These are phyloP conservation scores for Eledona agricola DNA, from an alignment of 2,888 invertebrate species.

Conservation along the genomic window DNA sequence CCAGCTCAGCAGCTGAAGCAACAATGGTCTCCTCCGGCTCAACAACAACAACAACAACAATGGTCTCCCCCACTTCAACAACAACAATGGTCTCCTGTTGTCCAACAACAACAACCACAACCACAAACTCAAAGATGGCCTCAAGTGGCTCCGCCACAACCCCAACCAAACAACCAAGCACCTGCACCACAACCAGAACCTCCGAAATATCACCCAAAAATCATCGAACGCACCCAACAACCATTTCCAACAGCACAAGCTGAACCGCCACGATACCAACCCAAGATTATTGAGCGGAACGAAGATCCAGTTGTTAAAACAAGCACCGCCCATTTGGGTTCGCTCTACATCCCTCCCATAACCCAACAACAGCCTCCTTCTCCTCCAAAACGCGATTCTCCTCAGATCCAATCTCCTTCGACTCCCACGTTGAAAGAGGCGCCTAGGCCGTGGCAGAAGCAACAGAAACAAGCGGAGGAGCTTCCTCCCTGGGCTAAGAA, in stretches of 20 bases:
- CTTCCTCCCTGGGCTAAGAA: conserved; percentile 65
- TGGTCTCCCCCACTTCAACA: conserved; percentile 31
- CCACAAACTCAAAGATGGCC: conserved; percentile 48
- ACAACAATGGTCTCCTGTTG: conserved; percentile 48
- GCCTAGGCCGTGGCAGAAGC: conserved; percentile 69
- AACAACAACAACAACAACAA: conserved; percentile 39
- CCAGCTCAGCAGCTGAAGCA: no score
- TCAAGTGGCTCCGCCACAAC: conserved; percentile 1
- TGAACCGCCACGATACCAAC: conserved; percentile 45
- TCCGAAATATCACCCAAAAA: conserved; percentile 50
- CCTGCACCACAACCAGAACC: conserved; percentile 30
- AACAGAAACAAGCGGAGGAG: conserved; percentile 61
- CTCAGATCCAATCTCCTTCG: conserved; percentile 57
- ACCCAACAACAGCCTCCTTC: conserved; percentile 50
- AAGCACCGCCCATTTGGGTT: conserved; percentile 62
- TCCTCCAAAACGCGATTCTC: conserved; percentile 47
- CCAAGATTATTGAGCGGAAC: conserved; percentile 48
- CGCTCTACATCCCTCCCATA: conserved; percentile 66
- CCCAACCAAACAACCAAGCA: conserved; percentile 44
- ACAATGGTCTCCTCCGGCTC: conserved; percentile 43
- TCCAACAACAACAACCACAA: conserved; percentile 46
- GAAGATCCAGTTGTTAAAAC: conserved; percentile 45
- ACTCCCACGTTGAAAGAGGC: conserved; percentile 66
- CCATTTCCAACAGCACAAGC: conserved; percentile 15
- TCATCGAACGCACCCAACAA: conserved; percentile 42